Evolutionary conservation across 2,113 vertebrate genomes (phyloP).

Genomic region (Mus musculus): GRCm39 chr16:43114001-43114500

Average conservation of each 20-base stretch:
- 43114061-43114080: background rate
- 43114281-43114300: background rate
- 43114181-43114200: background rate
- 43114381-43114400: background rate
- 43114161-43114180: background rate
- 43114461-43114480: background rate
- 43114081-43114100: background rate
- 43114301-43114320: constrained; percentile 17
- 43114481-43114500: background rate
- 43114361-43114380: constrained; percentile 3
- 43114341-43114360: background rate
- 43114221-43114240: background rate
- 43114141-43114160: background rate
- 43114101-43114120: too few species aligned
- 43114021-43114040: background rate
- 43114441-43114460: constrained; percentile 32
- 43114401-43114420: background rate
- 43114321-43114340: background rate
- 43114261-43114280: background rate
- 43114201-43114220: background rate
- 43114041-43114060: background rate
- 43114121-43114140: background rate
- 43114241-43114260: background rate
- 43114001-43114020: background rate
- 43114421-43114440: constrained; percentile 28